These are phyloP conservation scores for Antrozous pallidus DNA, from an alignment of 2,797 vertebrate species.

Conservation along the genomic window DNA sequence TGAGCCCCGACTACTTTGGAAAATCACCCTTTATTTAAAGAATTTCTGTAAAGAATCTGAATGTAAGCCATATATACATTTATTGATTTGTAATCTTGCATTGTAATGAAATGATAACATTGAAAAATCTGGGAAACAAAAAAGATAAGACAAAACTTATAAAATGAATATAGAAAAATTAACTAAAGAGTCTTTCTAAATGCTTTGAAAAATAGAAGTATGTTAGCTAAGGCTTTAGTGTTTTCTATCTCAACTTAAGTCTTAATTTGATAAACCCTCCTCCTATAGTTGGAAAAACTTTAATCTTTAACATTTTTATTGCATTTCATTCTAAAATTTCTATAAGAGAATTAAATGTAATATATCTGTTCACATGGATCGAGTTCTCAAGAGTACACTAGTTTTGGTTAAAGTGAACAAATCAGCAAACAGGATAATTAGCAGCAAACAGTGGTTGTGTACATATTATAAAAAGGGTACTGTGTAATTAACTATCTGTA, in stretches of 20 bases:
- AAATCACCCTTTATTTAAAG: background rate
- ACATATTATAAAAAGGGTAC: background rate
- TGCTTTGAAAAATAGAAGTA: background rate
- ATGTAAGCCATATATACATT: background rate
- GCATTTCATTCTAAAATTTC: conserved; percentile 15
- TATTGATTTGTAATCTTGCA: background rate
- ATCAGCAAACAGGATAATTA: background rate
- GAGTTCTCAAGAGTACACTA: conserved; percentile 46
- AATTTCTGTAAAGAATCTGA: background rate
- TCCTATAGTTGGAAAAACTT: background rate
- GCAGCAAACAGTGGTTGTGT: background rate
- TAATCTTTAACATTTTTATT: background rate
- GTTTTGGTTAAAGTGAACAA: conserved; percentile 23
- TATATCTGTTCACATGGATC: background rate
- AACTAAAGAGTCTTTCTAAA: background rate
- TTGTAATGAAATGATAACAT: background rate
- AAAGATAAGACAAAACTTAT: background rate
- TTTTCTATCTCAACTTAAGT: background rate
- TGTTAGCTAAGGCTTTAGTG: background rate
- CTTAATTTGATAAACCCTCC: conserved; percentile 3
- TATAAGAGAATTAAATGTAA: background rate
- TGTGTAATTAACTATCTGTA: background rate
- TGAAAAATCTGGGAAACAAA: background rate
- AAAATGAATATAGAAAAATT: background rate
- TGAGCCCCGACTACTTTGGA: background rate